These are phyloP conservation scores for Scophthalmus maximus DNA, from an alignment of 2,113 vertebrate genomes.

Conservation along the genomic window DNA sequence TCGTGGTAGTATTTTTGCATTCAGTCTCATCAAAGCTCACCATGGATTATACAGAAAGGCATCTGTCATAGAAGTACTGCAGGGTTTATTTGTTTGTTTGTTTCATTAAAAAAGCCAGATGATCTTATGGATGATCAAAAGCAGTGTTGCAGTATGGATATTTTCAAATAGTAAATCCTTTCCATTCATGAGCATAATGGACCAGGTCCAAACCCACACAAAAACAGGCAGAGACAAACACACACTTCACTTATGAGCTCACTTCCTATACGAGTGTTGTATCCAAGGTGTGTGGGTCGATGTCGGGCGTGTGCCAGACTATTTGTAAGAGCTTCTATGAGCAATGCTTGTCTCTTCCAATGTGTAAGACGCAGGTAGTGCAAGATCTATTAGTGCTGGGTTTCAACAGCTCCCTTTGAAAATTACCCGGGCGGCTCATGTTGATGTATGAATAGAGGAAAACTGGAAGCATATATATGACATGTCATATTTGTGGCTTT, in stretches of 20 bases:
- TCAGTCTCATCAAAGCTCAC: background rate
- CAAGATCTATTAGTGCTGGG: conserved; percentile 35
- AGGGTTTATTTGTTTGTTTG: background rate
- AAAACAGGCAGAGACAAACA: background rate
- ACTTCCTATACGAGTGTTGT: background rate
- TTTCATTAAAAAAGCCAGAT: conserved; percentile 1
- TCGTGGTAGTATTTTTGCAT: background rate
- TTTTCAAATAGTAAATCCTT: background rate
- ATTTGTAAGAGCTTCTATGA: conserved; percentile 40
- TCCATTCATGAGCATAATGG: background rate
- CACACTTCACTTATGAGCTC: conserved; percentile 1
- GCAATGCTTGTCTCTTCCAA: conserved; percentile 33
- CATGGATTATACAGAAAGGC: background rate
- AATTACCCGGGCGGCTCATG: background rate
- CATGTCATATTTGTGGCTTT: background rate
- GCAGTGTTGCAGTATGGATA: background rate
- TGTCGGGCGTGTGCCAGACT: conserved; percentile 36
- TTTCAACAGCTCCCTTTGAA: conserved; percentile 34
- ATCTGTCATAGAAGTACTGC: background rate
- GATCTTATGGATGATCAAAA: background rate
- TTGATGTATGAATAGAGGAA: conserved; percentile 8
- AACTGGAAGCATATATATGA: no score
- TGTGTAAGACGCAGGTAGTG: conserved; percentile 16
- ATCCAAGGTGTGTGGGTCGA: conserved; percentile 6
- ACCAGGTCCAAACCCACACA: background rate